phyloP scores from a whole-genome alignment of 2,888 invertebrate genomes.

The Fragum sueziense region DNA sequence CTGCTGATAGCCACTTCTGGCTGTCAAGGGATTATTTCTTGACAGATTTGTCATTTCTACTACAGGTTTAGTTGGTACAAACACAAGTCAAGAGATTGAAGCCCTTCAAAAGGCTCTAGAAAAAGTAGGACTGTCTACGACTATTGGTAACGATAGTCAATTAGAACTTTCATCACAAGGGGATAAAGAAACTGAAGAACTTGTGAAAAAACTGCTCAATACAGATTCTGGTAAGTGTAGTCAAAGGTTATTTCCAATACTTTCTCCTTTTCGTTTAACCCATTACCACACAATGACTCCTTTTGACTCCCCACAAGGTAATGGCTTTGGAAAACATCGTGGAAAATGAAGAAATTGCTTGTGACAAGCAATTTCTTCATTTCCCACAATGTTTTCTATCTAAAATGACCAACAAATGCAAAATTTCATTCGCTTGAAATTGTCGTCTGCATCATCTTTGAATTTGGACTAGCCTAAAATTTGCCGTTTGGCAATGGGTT shows the following conservation, averaged over 20 bases:
- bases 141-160: constrained; percentile 67
- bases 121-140: constrained; percentile 75
- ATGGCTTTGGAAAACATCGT: background rate
- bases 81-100: constrained; percentile 79
- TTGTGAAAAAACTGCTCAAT: constrained; percentile 65
- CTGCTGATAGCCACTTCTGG: no score
- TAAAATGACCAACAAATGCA: background rate
- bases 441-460: background rate
- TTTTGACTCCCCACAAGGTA: no score
- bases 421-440: background rate
- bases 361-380: background rate
- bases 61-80: constrained; percentile 75
- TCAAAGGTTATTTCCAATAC: no score
- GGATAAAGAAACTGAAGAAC: constrained; percentile 60
- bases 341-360: background rate
- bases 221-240: constrained; percentile 5
- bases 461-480: background rate
- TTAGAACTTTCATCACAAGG: constrained; percentile 63
- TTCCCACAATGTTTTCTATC: background rate
- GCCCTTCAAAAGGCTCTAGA: constrained; percentile 76
- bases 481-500: no score
- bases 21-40: no score
- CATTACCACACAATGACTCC: no score
- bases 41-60: no score
- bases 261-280: no score